These are phyloP conservation scores for Semaprochilodus insignis DNA, from an alignment of 2,797 vertebrate species.

Conservation along the genomic window DNA sequence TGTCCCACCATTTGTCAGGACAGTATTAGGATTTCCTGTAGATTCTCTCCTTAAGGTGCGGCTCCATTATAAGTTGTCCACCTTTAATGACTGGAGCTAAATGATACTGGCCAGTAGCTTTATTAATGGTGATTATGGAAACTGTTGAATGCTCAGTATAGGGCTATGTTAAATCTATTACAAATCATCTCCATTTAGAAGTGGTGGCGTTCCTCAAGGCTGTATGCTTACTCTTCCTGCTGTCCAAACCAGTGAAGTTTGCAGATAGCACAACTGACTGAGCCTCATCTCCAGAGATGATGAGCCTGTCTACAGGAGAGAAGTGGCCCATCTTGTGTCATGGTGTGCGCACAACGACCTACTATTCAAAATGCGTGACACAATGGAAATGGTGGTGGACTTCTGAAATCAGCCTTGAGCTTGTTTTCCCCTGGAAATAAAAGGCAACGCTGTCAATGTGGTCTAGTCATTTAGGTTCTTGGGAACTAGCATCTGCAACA, in stretches of 20 bases:
- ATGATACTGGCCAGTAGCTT: neutral
- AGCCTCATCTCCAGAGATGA: neutral
- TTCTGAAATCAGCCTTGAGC: slow-evolving; percentile 30
- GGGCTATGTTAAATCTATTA: neutral
- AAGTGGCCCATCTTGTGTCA: slow-evolving; percentile 13
- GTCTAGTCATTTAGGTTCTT: neutral
- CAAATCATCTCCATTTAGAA: no score
- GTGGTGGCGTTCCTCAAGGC: no score
- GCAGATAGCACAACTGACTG: neutral
- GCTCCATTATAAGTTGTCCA: neutral
- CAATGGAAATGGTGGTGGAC: slow-evolving; percentile 29
- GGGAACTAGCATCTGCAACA: slow-evolving; percentile 9
- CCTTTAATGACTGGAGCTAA: neutral
- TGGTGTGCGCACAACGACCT: slow-evolving; percentile 2
- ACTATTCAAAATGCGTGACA: neutral
- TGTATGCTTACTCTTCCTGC: no score
- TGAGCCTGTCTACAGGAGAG: slow-evolving; percentile 14
- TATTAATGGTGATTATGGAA: neutral
- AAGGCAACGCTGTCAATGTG: no score
- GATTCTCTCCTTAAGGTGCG: no score
- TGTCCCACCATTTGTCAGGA: neutral
- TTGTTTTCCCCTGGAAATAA: slow-evolving; percentile 37
- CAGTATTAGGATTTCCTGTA: neutral
- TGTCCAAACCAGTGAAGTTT: neutral
- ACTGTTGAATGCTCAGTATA: neutral